Base-by-base conservation (phyloP, 2,797 vertebrate genomes). In the Micropoecilia bifurca region DNA sequence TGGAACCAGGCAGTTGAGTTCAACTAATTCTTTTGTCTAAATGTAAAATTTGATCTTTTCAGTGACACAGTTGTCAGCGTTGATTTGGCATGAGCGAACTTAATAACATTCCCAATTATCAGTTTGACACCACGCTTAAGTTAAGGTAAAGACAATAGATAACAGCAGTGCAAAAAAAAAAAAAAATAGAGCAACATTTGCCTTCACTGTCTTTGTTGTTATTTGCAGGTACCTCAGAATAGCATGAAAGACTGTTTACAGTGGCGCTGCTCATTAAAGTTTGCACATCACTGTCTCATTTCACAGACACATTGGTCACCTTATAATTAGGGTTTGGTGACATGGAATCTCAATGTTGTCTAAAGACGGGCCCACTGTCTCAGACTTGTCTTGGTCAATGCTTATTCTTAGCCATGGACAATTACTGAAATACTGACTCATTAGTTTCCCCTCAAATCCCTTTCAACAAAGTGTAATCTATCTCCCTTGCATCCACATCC, bases 401-500 rank as follows among this genome's bases (percentile, higher is more conserved):
- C 85, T 86, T 90, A 90, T 90, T 93, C 92, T 90, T 82, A 89
- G 88, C 90, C 5, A 84, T 77, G 79, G 85, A 93, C 88, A 92
- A 91, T 90, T 87, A 89, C 82, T 82, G 91, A 91, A 91, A 93
- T 85, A 91, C 89, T 86, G 91, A 93, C 92, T 95, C 93, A 92
- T 94, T 95, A 91, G 89, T 94, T 94, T 94, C 87, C 48, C 89
- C 80, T 92, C 81, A 86, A 86, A 90, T 94, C 90, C 92, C 92
- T 93, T 95, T 95, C 92, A 90, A 79, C 84, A 84, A 85, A 80
- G 83, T 88, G 90, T 86, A 92, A 95, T 96, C 92, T 90, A 90
- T 95, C 94, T 95, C 91, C 84, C 77, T 83, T 89, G 91, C 88
- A 93, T 91, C 90, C 92, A 85, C 90, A 92, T 94, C 93, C 93